phyloP scores from a whole-genome alignment of 1,140 invertebrate genomes.

The Steinernema feltiae region DNA sequence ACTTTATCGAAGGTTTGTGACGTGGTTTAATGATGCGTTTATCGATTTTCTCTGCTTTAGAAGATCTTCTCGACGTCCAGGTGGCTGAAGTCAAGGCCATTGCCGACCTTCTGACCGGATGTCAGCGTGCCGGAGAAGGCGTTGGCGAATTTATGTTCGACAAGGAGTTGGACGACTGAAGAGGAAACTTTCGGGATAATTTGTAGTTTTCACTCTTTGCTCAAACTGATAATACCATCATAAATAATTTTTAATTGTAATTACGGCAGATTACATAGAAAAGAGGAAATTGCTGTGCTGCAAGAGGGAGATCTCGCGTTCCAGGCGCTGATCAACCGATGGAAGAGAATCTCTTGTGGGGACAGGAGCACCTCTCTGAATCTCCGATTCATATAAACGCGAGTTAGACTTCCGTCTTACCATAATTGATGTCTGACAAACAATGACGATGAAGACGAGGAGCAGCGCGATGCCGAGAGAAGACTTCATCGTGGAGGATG shows the following conservation, averaged over 20 bases:
- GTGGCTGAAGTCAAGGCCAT: conserved; percentile 10
- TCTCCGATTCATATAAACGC: too few species aligned
- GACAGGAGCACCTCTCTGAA: too few species aligned
- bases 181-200: neutral
- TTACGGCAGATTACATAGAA: neutral
- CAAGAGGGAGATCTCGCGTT: neutral
- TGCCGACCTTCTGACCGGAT: neutral
- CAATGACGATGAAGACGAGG: too few species aligned
- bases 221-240: too few species aligned
- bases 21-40: neutral
- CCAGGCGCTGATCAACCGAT: too few species aligned
- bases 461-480: too few species aligned
- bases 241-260: too few species aligned
- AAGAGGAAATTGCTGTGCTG: neutral
- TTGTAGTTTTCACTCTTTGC: neutral
- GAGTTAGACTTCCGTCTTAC: too few species aligned
- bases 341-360: too few species aligned
- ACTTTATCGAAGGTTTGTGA: conserved; percentile 20
- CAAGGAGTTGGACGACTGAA: conserved; percentile 18
- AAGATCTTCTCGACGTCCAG: conserved; percentile 17
- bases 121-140: neutral
- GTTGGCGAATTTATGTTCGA: conserved; percentile 21
- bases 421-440: too few species aligned
- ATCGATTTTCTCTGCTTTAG: neutral
- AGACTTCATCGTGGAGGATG: too few species aligned